phyloP scores from a whole-genome alignment of 2,888 invertebrate genomes.

The Hyalella azteca region DNA sequence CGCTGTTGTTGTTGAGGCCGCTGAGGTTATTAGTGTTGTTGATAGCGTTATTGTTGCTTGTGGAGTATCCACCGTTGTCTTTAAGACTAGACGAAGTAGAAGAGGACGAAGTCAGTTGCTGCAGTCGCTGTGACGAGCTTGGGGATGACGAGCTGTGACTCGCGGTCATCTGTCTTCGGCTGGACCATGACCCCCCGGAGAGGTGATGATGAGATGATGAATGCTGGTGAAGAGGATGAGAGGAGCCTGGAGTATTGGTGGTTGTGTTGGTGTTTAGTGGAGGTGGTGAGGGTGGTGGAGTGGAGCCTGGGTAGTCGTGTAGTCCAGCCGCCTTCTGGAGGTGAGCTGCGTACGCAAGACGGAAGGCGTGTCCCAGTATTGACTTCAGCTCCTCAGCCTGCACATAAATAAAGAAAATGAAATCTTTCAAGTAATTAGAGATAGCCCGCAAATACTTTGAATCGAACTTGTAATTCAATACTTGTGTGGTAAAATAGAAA shows the following conservation, averaged over 20 bases:
- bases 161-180: neutral
- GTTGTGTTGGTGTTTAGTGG: neutral
- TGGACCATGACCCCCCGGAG: neutral
- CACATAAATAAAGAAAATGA: no score
- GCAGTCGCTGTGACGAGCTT: neutral
- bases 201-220: constrained; percentile 29
- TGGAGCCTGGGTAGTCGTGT: constrained; percentile 39
- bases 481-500: no score
- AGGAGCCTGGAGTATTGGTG: neutral
- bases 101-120: neutral
- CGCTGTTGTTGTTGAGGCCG: neutral
- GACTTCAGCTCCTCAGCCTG: constrained; percentile 88
- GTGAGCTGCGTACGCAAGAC: constrained; percentile 88
- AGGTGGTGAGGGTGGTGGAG: constrained; percentile 31
- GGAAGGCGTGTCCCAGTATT: constrained; percentile 88
- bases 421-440: no score
- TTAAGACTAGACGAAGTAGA: constrained; percentile 23
- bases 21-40: neutral
- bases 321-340: constrained; percentile 71
- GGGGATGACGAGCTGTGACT: neutral
- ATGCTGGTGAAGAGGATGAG: neutral
- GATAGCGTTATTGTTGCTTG: neutral
- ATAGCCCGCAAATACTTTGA: no score
- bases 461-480: no score
- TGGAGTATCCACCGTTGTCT: constrained; percentile 24